phyloP scores from a whole-genome alignment of 2,113 vertebrate genomes.

The Himantopus leucocephalus region DNA sequence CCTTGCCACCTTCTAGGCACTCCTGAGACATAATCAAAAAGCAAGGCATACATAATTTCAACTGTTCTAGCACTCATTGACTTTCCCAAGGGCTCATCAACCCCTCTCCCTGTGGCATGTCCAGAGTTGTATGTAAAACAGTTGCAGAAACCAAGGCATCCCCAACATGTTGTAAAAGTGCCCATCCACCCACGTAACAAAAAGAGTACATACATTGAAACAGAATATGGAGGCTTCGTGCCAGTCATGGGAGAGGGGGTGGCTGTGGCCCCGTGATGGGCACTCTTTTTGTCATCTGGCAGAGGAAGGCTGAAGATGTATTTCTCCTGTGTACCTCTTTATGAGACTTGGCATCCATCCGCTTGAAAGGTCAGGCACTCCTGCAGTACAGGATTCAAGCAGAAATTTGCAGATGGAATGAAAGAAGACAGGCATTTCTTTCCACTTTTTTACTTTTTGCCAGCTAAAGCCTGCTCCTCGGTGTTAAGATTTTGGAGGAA shows the following conservation, averaged over 20 bases:
- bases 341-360: not conserved
- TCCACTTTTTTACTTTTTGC: not conserved
- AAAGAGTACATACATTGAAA: fast-evolving
- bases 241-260: not conserved
- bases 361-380: not conserved
- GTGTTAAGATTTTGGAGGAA: not conserved
- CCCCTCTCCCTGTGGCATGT: not conserved
- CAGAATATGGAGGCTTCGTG: not conserved
- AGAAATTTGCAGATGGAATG: not conserved
- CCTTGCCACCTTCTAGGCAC: not conserved
- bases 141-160: not conserved
- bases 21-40: not conserved
- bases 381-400: not conserved
- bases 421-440: not conserved
- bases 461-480: not conserved
- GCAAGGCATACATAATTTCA: not conserved
- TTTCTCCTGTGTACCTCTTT: not conserved
- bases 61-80: not conserved
- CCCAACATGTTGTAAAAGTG: not conserved
- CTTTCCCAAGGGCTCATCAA: not conserved
- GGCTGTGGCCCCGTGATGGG: not conserved
- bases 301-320: not conserved
- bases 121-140: fast-evolving
- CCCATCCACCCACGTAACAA: fast-evolving
- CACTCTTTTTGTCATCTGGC: not conserved